phyloP scores from a whole-genome alignment of 2,797 vertebrate species.

The Spinus olivaceus region DNA sequence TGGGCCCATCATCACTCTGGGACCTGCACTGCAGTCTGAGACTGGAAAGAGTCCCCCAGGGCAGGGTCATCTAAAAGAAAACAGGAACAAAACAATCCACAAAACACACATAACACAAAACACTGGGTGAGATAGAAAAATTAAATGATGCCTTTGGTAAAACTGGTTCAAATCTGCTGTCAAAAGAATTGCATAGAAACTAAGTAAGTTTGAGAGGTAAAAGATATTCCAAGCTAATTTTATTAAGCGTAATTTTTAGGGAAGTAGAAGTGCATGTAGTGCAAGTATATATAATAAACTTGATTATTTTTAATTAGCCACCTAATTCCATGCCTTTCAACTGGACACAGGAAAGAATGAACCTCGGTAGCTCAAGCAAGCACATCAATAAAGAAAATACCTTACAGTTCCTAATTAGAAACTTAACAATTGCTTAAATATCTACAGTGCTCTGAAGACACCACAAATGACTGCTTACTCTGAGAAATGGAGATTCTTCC shows the following conservation, averaged over 20 bases:
- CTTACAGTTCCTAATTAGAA: background rate
- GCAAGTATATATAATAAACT: background rate
- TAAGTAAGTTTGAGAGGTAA: background rate
- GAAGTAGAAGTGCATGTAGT: background rate
- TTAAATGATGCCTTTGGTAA: background rate
- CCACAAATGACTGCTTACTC: slow-evolving; percentile 76
- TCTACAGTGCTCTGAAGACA: background rate
- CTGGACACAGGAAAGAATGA: background rate
- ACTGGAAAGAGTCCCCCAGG: slow-evolving; percentile 94
- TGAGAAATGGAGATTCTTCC: slow-evolving; percentile 97
- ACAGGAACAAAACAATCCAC: slow-evolving; percentile 32
- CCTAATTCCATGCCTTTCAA: background rate
- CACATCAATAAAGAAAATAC: background rate
- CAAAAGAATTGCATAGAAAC: background rate
- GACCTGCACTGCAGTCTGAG: slow-evolving; percentile 94
- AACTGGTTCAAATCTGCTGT: background rate
- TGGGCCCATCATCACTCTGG: slow-evolving; percentile 96
- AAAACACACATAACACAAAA: slow-evolving; percentile 52
- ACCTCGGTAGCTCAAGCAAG: background rate
- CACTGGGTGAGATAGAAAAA: slow-evolving; percentile 5
- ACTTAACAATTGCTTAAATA: background rate
- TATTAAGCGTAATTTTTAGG: background rate
- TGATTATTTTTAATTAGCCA: background rate
- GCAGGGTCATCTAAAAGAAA: slow-evolving; percentile 88
- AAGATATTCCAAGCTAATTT: background rate